Percentiles rank a stretch among this genome's conserved stretches.
Conservation (phyloP, 1,140 invertebrate genomes). For the Aphelenchoides besseyi region DNA sequence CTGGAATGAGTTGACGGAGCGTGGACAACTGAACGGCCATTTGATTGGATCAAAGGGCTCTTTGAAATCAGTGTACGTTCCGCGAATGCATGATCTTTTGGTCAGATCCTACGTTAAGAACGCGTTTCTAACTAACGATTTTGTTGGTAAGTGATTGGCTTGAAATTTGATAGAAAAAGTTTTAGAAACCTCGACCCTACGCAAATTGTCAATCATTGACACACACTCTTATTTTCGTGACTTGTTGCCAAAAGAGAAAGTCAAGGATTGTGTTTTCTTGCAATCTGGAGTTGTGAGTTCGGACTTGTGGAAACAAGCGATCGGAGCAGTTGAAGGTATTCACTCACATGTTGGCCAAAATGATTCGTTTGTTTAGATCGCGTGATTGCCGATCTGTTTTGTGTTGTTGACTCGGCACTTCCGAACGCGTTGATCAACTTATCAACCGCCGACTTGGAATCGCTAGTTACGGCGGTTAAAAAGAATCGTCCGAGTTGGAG, state of each 20-base stretch:
- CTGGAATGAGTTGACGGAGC: slow-evolving; percentile 37
- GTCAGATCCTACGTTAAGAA: slow-evolving; percentile 32
- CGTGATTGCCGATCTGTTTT: slow-evolving; percentile 27
- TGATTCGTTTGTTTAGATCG: slow-evolving; percentile 29
- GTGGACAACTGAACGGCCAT: slow-evolving; percentile 42
- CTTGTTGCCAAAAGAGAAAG: slow-evolving; percentile 33
- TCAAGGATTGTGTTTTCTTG: slow-evolving; percentile 32
- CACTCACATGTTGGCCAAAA: slow-evolving; percentile 18
- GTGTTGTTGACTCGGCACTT: slow-evolving; percentile 29
- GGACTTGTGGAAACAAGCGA: slow-evolving; percentile 30
- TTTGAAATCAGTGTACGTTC: slow-evolving; percentile 43
- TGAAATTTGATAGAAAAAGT: slow-evolving; percentile 23
- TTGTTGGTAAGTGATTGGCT: slow-evolving; percentile 34
- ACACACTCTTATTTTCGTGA: slow-evolving; percentile 35
- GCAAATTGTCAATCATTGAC: slow-evolving; percentile 36
- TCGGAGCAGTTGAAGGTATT: slow-evolving; percentile 28
- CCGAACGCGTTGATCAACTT: slow-evolving; percentile 15
- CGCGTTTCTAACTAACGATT: slow-evolving; percentile 23
- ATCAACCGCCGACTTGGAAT: neutral
- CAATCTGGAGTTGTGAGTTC: slow-evolving; percentile 33
- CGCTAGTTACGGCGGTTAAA: neutral
- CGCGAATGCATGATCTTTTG: slow-evolving; percentile 35
- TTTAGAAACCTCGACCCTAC: slow-evolving; percentile 23
- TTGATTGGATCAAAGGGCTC: slow-evolving; percentile 47
- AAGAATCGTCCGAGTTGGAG: slow-evolving; percentile 13